Percentiles rank a stretch among this genome's conserved stretches.
phyloP scores from a whole-genome alignment of 2,113 vertebrate genomes.

The Pantherophis guttatus region DNA sequence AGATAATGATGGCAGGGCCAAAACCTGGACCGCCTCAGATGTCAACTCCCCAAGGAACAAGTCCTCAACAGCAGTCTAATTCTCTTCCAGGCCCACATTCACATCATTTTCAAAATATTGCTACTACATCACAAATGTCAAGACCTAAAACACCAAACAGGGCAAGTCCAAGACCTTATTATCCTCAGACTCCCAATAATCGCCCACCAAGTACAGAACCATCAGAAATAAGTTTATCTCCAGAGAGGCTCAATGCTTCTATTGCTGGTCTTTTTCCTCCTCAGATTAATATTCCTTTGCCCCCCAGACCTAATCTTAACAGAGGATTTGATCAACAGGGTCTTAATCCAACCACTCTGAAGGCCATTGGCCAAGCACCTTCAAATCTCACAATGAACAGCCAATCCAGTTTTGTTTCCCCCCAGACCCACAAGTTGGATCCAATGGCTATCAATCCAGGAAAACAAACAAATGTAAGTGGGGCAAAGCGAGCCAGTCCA shows the following conservation, averaged over 20 bases:
- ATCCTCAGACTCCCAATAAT: slow-evolving; percentile 93
- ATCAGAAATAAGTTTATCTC: slow-evolving; percentile 96
- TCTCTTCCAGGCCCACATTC: slow-evolving; percentile 78
- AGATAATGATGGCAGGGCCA: slow-evolving; percentile 80
- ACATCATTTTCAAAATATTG: slow-evolving; percentile 88
- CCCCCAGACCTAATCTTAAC: slow-evolving; percentile 88
- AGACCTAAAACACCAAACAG: slow-evolving; percentile 96
- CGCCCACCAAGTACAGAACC: slow-evolving; percentile 97
- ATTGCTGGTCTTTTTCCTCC: slow-evolving; percentile 97
- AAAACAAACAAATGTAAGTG: slow-evolving; percentile 79
- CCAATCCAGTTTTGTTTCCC: slow-evolving; percentile 69
- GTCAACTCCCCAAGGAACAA: slow-evolving; percentile 82
- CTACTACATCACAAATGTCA: slow-evolving; percentile 88
- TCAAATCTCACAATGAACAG: slow-evolving; percentile 78
- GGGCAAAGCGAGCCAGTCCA: slow-evolving; percentile 89
- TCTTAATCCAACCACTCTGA: slow-evolving; percentile 96
- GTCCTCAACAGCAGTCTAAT: slow-evolving; percentile 85
- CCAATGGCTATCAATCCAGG: slow-evolving; percentile 79
- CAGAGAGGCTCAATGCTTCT: slow-evolving; percentile 95
- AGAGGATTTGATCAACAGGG: slow-evolving; percentile 98
- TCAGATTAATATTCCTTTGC: slow-evolving; percentile 97
- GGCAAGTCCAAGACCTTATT: slow-evolving; percentile 94
- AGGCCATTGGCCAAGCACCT: slow-evolving; percentile 96
- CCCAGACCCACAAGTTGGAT: slow-evolving; percentile 77
- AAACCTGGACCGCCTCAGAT: slow-evolving; percentile 84